phyloP scores from a whole-genome alignment of 2,113 vertebrate genomes.

The Kryptolebias marmoratus region DNA sequence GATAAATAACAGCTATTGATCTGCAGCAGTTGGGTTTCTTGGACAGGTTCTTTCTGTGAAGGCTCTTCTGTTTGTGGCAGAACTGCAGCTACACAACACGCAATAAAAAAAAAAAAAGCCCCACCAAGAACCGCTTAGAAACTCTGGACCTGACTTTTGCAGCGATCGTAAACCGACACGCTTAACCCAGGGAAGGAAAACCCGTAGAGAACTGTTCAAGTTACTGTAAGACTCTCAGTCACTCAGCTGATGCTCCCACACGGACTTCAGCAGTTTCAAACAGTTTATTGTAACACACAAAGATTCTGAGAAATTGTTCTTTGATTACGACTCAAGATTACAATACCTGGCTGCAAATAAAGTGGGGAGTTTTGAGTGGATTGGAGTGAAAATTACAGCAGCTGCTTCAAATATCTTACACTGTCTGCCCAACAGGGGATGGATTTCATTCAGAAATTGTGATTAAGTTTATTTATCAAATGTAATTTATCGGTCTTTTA shows the following conservation, averaged over 20 bases:
- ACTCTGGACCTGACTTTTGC: background rate
- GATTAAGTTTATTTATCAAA: too few species aligned
- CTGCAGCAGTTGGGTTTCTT: background rate
- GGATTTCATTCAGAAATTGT: too few species aligned
- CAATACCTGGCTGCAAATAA: background rate
- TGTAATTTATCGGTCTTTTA: too few species aligned
- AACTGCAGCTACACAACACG: slow-evolving; percentile 1
- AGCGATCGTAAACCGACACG: slow-evolving; percentile 3
- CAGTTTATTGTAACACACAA: slow-evolving; percentile 43
- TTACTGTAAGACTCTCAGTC: slow-evolving; percentile 34
- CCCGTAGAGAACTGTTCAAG: slow-evolving; percentile 26
- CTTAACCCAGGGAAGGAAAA: background rate
- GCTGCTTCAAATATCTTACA: background rate
- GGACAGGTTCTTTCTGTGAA: background rate
- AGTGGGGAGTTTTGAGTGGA: background rate
- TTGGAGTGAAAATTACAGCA: background rate
- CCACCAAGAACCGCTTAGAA: background rate
- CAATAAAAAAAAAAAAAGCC: background rate
- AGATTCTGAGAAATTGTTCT: slow-evolving; percentile 23
- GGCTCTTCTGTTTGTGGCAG: background rate
- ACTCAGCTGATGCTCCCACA: slow-evolving; percentile 41
- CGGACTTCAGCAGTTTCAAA: slow-evolving; percentile 31
- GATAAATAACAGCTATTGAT: slow-evolving; percentile 14
- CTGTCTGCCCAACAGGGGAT: background rate
- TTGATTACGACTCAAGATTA: background rate